These are phyloP conservation scores for Drosophila aldrichi DNA, from an alignment of 2,888 invertebrate species.

Conservation along the genomic window DNA sequence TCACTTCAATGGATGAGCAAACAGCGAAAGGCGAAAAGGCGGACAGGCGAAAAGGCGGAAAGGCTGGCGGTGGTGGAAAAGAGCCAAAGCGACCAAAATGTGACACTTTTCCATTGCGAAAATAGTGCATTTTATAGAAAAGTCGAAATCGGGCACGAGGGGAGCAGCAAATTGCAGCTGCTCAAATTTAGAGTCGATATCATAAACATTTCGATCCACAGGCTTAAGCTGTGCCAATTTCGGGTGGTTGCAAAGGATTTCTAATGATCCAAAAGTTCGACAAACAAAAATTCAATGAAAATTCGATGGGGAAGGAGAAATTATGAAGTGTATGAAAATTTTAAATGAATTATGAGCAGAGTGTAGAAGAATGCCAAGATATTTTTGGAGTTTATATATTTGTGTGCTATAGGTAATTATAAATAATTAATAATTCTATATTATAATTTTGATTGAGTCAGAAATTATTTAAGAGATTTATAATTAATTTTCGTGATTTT, in stretches of 20 bases:
- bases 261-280: constrained; percentile 39
- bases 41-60: constrained; percentile 15
- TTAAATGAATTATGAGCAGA: background rate
- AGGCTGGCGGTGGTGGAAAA: constrained; percentile 47
- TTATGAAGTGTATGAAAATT: background rate
- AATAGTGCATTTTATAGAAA: constrained; percentile 70
- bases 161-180: constrained; percentile 65
- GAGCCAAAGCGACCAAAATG: constrained; percentile 69
- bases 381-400: too few relatives aligned
- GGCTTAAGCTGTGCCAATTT: constrained; percentile 29
- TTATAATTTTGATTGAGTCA: too few relatives aligned
- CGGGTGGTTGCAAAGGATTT: constrained; percentile 36
- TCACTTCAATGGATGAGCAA: constrained; percentile 69
- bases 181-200: constrained; percentile 62
- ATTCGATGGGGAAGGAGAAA: background rate
- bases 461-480: too few relatives aligned
- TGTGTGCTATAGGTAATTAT: too few relatives aligned
- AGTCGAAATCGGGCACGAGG: constrained; percentile 28
- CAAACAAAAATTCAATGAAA: background rate
- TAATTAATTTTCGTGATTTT: too few relatives aligned
- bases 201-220: constrained; percentile 43
- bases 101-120: constrained; percentile 72
- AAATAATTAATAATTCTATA: too few relatives aligned
- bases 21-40: constrained; percentile 40
- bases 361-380: background rate